Conservation (phyloP, 2,113 vertebrate species). For the Pyrgilauda ruficollis region DNA sequence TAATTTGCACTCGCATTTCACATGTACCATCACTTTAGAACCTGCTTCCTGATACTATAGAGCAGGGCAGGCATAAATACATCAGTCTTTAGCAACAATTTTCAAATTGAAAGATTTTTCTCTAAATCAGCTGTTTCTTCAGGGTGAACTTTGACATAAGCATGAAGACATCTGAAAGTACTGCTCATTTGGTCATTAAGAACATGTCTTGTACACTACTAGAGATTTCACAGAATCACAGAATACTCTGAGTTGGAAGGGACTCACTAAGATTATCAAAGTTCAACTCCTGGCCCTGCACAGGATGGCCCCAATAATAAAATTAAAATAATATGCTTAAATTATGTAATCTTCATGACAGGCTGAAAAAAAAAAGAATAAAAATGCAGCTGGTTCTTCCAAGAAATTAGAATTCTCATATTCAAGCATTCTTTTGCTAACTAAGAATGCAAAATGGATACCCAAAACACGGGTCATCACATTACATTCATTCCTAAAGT, state of each 20-base stretch:
- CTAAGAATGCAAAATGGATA: constrained; percentile 6
- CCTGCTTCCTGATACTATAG: constrained; percentile 33
- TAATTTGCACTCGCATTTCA: constrained; percentile 57
- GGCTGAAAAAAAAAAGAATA: not conserved
- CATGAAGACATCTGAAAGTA: constrained; percentile 47
- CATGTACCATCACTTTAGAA: constrained; percentile 22
- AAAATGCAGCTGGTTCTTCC: not conserved
- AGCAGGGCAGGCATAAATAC: constrained; percentile 17
- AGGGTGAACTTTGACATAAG: constrained; percentile 35
- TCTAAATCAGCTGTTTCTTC: constrained; percentile 45
- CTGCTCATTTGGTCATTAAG: constrained; percentile 51
- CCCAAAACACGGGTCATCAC: not conserved
- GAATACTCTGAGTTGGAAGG: too few relatives aligned
- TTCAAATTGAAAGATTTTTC: constrained; percentile 24
- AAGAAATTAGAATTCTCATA: not conserved
- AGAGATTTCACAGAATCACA: not conserved
- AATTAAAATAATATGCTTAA: constrained; percentile 9
- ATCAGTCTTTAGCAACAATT: constrained; percentile 18
- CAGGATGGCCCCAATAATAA: not conserved
- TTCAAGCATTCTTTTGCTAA: not conserved
- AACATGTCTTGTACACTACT: constrained; percentile 28
- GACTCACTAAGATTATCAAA: not conserved
- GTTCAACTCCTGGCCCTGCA: not conserved
- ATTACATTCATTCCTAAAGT: not conserved
- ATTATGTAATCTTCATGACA: not conserved